Conservation (phyloP, 2,113 vertebrate species). For the Pholis gunnellus region DNA sequence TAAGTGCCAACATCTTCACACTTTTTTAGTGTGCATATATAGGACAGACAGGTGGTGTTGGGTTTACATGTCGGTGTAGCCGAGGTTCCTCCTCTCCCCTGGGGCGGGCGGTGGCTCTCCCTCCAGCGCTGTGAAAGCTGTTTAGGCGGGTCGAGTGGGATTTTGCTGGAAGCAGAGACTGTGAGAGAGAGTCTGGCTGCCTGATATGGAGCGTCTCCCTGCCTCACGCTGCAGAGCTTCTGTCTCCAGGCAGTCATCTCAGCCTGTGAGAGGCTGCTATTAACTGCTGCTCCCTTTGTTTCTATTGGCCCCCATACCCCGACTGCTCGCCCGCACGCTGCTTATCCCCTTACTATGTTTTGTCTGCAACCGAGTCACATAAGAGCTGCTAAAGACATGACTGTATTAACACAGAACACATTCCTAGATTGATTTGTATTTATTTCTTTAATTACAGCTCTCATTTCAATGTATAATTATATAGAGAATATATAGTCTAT, state of each 20-base stretch:
- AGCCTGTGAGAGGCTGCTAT: conserved; percentile 56
- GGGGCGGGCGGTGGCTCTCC: not conserved
- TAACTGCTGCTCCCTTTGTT: conserved; percentile 71
- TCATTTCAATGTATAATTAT: not conserved
- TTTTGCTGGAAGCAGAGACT: conserved; percentile 47
- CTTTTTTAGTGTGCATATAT: not conserved
- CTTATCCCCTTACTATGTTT: conserved; percentile 22
- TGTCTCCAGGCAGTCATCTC: conserved; percentile 75
- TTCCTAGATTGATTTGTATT: conserved; percentile 11
- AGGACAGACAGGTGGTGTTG: conserved; percentile 5
- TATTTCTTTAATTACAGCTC: not conserved
- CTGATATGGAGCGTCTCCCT: conserved; percentile 39
- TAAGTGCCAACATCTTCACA: not conserved
- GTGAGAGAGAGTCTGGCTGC: conserved; percentile 37
- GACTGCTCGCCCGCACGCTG: conserved; percentile 44
- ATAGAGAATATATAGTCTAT: not conserved
- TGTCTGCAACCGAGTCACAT: conserved; percentile 2
- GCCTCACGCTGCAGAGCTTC: conserved; percentile 50
- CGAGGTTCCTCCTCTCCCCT: not conserved
- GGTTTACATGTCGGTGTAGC: conserved; percentile 14
- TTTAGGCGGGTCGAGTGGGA: conserved; percentile 26
- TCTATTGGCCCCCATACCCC: conserved; percentile 22
- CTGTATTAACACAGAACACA: conserved; percentile 7
- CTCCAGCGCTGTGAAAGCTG: conserved; percentile 36
- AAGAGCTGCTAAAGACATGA: not conserved